Evolutionary conservation across 1,140 invertebrate species (phyloP).

Genomic region (Gonatopus flavifemur): DNA sequence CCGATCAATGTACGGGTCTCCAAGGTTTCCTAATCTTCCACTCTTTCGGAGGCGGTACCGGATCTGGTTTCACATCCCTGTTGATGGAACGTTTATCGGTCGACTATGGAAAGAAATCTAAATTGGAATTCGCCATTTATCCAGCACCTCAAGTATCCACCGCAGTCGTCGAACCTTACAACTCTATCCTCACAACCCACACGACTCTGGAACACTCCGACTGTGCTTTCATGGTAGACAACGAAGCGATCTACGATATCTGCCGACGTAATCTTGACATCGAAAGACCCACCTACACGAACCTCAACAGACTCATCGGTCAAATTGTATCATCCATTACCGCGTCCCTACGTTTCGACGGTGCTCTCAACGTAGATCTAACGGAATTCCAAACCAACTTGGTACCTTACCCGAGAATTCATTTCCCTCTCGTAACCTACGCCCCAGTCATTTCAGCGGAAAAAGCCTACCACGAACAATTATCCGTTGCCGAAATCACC

Average conservation of each 20-base stretch:
- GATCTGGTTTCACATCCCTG: slow-evolving; percentile 28
- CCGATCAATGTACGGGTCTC: slow-evolving; percentile 28
- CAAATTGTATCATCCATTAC: slow-evolving; percentile 65
- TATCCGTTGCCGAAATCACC: slow-evolving; percentile 26
- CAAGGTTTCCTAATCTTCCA: slow-evolving; percentile 53
- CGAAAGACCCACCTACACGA: slow-evolving; percentile 59
- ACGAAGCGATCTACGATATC: slow-evolving; percentile 75
- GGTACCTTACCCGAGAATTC: slow-evolving; percentile 60
- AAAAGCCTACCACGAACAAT: slow-evolving; percentile 55
- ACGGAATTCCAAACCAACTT: slow-evolving; percentile 32
- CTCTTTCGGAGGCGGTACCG: slow-evolving; percentile 60
- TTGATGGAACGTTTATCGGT: slow-evolving; percentile 31
- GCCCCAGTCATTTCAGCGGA: slow-evolving; percentile 28
- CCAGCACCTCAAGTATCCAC: slow-evolving; percentile 28
- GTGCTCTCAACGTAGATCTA: slow-evolving; percentile 26
- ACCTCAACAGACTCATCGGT: slow-evolving; percentile 26
- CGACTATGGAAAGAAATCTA: slow-evolving; percentile 67
- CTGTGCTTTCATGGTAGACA: slow-evolving; percentile 73
- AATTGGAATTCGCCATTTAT: slow-evolving; percentile 64
- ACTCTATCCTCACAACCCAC: slow-evolving; percentile 54
- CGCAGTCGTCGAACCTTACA: slow-evolving; percentile 29
- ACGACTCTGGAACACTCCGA: slow-evolving; percentile 72
- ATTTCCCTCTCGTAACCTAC: slow-evolving; percentile 57
- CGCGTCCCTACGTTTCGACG: slow-evolving; percentile 54
- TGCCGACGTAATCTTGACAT: slow-evolving; percentile 69